A percentile compares a stretch with the other conserved stretches of the same genome.
phyloP scores from a whole-genome alignment of 2,888 invertebrate species.

The Cybosia mesomella region DNA sequence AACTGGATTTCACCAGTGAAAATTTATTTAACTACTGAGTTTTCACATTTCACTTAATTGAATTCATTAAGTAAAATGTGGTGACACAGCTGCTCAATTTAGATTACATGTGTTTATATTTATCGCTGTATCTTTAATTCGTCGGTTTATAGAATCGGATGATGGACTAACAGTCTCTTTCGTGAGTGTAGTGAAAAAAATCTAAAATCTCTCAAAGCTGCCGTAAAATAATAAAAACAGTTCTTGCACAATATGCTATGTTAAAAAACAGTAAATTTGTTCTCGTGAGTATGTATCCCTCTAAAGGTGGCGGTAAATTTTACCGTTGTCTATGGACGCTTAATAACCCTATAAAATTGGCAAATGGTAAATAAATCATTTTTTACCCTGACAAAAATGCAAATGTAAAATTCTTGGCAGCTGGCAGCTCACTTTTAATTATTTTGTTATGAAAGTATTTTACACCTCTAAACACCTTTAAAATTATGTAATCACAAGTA shows the following conservation, averaged over 20 bases:
- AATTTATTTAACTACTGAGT: neutral
- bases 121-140: no score
- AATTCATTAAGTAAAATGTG: no score
- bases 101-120: no score
- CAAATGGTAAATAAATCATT: neutral
- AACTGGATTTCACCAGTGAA: neutral
- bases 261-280: no score
- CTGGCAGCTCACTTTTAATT: neutral
- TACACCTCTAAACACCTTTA: neutral
- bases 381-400: neutral
- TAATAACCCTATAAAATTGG: neutral
- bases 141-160: no score
- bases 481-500: slow-evolving; percentile 1
- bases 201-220: no score
- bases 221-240: no score
- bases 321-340: neutral
- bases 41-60: no score
- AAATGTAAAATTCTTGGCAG: neutral
- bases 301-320: neutral
- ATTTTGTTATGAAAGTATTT: neutral
- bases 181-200: no score
- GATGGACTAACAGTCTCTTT: no score
- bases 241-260: no score
- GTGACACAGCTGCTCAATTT: no score
- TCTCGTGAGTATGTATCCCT: neutral